Evolutionary conservation across 2,113 vertebrate genomes (phyloP).

Genomic region (Pimephales promelas): DNA sequence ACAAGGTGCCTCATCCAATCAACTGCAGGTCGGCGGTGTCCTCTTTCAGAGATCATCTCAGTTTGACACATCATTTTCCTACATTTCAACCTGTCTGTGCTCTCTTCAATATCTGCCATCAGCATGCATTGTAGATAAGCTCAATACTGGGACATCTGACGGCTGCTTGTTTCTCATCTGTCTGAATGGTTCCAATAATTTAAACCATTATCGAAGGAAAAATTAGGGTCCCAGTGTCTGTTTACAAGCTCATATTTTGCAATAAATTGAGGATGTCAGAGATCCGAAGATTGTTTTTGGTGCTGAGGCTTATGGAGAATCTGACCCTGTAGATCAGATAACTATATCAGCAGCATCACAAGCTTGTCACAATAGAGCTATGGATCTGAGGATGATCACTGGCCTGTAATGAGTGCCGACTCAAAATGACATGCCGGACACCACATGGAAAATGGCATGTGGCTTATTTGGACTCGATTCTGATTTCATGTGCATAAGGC

Average conservation of each 20-base stretch:
- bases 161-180: slow-evolving; percentile 37
- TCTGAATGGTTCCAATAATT: slow-evolving; percentile 28
- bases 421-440: slow-evolving; percentile 2
- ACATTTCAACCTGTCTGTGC: slow-evolving; percentile 45
- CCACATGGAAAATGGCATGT: slow-evolving; percentile 11
- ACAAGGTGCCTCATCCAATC: slow-evolving; percentile 51
- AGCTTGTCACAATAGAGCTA: background rate
- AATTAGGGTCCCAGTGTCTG: background rate
- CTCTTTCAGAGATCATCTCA: slow-evolving; percentile 43
- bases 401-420: background rate
- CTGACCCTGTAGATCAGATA: slow-evolving; percentile 15
- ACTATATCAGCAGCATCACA: background rate
- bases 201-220: slow-evolving; percentile 22
- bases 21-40: slow-evolving; percentile 34
- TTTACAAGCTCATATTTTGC: slow-evolving; percentile 32
- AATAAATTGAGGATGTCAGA: slow-evolving; percentile 29
- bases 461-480: slow-evolving; percentile 33
- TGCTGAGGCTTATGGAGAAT: slow-evolving; percentile 20
- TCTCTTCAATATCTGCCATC: slow-evolving; percentile 44
- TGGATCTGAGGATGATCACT: slow-evolving; percentile 29
- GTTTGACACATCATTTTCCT: slow-evolving; percentile 55
- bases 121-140: slow-evolving; percentile 34
- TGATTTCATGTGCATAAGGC: slow-evolving; percentile 32
- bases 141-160: slow-evolving; percentile 10
- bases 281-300: background rate